A percentile compares a stretch with the other conserved stretches of the same genome.
phyloP scores from a whole-genome alignment of 2,888 invertebrate species.

The Ectobius pallidus region DNA sequence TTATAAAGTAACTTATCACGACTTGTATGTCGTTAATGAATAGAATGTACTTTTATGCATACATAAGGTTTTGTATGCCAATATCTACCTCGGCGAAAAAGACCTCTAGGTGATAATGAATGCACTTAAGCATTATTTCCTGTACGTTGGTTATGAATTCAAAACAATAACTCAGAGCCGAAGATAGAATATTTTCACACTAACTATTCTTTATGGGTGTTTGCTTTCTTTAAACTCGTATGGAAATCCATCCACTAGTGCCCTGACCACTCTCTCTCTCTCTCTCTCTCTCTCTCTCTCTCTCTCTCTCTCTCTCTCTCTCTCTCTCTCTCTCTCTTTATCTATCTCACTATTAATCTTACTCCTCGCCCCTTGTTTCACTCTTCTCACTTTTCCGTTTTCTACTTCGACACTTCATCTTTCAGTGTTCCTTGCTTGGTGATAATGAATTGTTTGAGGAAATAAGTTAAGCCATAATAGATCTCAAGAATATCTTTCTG shows the following conservation, averaged over 20 bases:
- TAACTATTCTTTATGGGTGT: constrained; percentile 28
- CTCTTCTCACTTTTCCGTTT: not conserved
- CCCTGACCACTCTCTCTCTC: not conserved
- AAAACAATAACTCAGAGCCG: constrained; percentile 19
- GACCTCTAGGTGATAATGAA: too few species aligned
- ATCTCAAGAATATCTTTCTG: too few species aligned
- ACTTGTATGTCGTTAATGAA: too few species aligned
- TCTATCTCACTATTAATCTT: not conserved
- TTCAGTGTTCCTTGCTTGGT: too few species aligned
- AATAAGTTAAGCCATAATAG: too few species aligned
- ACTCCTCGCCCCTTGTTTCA: not conserved
- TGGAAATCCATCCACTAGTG: constrained; percentile 36
- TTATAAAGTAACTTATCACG: too few species aligned
- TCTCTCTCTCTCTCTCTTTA: not conserved
- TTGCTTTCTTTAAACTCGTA: constrained; percentile 32
- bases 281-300: constrained; percentile 17
- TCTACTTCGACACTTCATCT: too few species aligned
- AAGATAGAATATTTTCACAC: constrained; percentile 21
- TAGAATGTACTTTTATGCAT: too few species aligned
- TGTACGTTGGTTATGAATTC: not conserved
- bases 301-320: constrained; percentile 29
- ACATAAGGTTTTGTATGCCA: too few species aligned
- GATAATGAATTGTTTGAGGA: too few species aligned
- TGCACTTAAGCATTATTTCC: not conserved
- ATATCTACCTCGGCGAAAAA: too few species aligned